These are phyloP conservation scores for Dendrocincla tyrannina DNA, from an alignment of 2,797 vertebrate genomes.

Conservation along the genomic window DNA sequence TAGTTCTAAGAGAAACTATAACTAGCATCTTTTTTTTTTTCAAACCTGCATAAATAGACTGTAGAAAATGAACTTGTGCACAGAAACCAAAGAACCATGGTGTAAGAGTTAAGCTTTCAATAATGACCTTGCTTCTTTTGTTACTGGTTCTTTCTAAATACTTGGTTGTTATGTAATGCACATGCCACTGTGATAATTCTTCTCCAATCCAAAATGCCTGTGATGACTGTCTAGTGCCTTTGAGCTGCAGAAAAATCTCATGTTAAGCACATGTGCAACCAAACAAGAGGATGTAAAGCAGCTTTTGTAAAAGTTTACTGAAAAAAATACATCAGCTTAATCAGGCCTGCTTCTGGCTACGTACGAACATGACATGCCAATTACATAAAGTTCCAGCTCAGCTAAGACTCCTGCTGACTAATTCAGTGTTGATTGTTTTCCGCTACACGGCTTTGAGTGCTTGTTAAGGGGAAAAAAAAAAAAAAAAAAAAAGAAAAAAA, in stretches of 20 bases:
- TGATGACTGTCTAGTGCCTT: not conserved
- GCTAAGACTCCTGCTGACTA: slow-evolving; percentile 91
- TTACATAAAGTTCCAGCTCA: slow-evolving; percentile 92
- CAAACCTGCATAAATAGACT: not conserved
- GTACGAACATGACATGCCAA: slow-evolving; percentile 88
- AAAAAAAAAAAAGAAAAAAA: slow-evolving; percentile 54
- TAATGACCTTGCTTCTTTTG: not conserved
- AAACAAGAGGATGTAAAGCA: slow-evolving; percentile 61
- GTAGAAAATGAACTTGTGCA: not conserved
- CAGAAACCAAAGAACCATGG: not conserved
- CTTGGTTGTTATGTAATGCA: not conserved
- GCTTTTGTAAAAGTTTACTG: slow-evolving; percentile 83
- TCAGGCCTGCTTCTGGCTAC: slow-evolving; percentile 85
- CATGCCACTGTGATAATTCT: not conserved
- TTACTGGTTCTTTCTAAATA: not conserved
- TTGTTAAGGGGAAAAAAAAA: too few species aligned
- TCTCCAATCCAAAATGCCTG: not conserved
- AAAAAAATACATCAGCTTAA: slow-evolving; percentile 89
- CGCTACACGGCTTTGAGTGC: slow-evolving; percentile 86
- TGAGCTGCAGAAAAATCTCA: slow-evolving; percentile 40
- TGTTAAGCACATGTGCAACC: slow-evolving; percentile 34
- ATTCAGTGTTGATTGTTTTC: slow-evolving; percentile 93
- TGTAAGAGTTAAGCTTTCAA: not conserved
- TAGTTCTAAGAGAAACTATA: not conserved
- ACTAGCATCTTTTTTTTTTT: not conserved